phyloP scores from a whole-genome alignment of 2,888 invertebrate species.

The Physocephala rufipes region DNA sequence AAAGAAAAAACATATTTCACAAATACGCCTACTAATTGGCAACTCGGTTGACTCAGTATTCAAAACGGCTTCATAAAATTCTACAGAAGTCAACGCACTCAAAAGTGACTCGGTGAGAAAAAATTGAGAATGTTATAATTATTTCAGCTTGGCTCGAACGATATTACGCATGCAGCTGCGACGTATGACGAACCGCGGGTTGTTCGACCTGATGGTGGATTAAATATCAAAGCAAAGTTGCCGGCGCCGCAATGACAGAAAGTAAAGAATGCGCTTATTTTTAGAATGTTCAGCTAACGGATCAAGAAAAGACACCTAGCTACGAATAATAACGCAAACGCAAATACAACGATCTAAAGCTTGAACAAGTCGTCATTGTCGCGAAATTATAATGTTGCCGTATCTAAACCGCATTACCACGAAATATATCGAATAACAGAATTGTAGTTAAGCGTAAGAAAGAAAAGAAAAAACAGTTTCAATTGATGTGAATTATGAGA shows the following conservation, averaged over 20 bases:
- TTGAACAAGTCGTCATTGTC: not conserved
- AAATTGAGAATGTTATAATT: too few relatives aligned
- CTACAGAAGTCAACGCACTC: too few relatives aligned
- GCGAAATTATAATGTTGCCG: not conserved
- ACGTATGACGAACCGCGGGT: not conserved
- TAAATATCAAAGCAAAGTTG: not conserved
- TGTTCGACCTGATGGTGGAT: not conserved
- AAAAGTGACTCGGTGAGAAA: too few relatives aligned
- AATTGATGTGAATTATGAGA: not conserved
- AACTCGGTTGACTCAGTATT: too few relatives aligned
- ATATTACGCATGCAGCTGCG: not conserved
- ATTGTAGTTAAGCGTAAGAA: not conserved
- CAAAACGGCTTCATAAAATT: too few relatives aligned
- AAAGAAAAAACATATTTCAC: too few relatives aligned
- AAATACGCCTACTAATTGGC: too few relatives aligned
- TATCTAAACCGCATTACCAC: not conserved
- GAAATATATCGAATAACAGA: not conserved
- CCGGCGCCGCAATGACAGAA: not conserved
- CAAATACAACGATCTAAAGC: not conserved
- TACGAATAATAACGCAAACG: not conserved
- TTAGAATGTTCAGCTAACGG: not conserved
- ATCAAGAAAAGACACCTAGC: not conserved
- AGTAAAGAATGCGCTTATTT: constrained; percentile 10
- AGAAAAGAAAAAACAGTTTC: too few relatives aligned
- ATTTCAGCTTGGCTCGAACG: too few relatives aligned